Evolutionary conservation across 2,797 vertebrate species (phyloP).

Genomic region (Sebastes matsubarae): DNA sequence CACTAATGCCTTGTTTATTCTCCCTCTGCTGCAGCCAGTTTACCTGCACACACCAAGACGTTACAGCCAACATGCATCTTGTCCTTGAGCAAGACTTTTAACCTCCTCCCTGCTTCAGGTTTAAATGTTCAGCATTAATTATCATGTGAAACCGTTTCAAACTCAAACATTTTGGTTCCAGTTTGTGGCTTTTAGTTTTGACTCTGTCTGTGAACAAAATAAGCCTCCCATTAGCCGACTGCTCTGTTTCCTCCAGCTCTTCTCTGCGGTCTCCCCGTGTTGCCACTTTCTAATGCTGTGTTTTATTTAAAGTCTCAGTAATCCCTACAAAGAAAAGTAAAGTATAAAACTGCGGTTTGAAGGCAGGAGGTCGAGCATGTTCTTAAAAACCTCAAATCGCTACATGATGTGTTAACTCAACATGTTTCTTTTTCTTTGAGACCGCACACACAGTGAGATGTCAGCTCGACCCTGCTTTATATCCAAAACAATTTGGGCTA

Average conservation of each 20-base stretch:
- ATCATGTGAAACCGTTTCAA: background rate
- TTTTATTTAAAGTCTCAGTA: conserved; percentile 7
- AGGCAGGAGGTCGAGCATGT: background rate
- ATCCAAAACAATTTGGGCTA: background rate
- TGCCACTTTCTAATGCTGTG: background rate
- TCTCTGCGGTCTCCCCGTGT: background rate
- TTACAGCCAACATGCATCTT: background rate
- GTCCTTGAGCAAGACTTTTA: background rate
- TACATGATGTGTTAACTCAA: background rate
- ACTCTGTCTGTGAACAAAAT: conserved; percentile 8
- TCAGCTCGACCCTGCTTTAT: background rate
- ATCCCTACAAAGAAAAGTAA: background rate
- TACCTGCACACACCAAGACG: background rate
- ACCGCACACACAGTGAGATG: background rate
- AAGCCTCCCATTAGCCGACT: background rate
- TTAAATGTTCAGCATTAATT: conserved; percentile 3
- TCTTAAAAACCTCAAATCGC: conserved; percentile 5
- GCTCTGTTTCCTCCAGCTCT: background rate
- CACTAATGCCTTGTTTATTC: conserved; percentile 36
- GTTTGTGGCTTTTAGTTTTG: conserved; percentile 27
- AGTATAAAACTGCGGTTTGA: background rate
- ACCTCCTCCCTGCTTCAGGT: background rate
- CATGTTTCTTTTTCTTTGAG: background rate
- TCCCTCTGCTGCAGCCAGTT: conserved; percentile 11
- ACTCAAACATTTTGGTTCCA: background rate